Evolutionary conservation across 2,113 vertebrate species (phyloP).

Genomic region (Rhinoptilus africanus): DNA sequence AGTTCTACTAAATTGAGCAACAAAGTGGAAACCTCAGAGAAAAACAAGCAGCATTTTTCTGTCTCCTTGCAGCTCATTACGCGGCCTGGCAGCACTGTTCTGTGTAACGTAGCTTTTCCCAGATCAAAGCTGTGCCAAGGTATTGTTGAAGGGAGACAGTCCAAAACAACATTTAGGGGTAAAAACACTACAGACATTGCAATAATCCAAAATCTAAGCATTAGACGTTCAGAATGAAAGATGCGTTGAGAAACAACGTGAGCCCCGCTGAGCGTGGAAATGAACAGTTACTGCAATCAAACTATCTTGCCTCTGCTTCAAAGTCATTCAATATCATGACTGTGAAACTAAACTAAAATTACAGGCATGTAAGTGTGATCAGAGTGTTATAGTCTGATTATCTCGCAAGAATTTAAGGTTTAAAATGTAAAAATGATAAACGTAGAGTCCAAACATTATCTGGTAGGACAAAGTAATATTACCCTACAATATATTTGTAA

Average conservation of each 20-base stretch:
- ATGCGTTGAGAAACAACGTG: background rate
- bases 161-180: background rate
- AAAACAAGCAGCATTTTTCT: background rate
- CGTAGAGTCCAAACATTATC: background rate
- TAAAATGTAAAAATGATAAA: background rate
- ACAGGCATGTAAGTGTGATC: background rate
- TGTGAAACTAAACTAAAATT: background rate
- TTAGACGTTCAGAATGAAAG: background rate
- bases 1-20: background rate
- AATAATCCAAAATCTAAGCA: background rate
- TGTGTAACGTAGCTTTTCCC: background rate
- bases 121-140: background rate
- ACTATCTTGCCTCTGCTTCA: background rate
- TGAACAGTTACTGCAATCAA: background rate
- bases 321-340: background rate
- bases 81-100: background rate
- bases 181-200: background rate
- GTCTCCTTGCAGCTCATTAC: background rate
- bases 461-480: background rate
- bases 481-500: background rate
- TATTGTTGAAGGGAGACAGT: background rate
- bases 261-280: background rate
- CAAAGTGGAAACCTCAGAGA: background rate
- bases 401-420: background rate
- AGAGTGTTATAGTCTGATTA: background rate